Evolutionary conservation across 2,113 vertebrate genomes (phyloP).

Genomic region (Poecilia latipinna): DNA sequence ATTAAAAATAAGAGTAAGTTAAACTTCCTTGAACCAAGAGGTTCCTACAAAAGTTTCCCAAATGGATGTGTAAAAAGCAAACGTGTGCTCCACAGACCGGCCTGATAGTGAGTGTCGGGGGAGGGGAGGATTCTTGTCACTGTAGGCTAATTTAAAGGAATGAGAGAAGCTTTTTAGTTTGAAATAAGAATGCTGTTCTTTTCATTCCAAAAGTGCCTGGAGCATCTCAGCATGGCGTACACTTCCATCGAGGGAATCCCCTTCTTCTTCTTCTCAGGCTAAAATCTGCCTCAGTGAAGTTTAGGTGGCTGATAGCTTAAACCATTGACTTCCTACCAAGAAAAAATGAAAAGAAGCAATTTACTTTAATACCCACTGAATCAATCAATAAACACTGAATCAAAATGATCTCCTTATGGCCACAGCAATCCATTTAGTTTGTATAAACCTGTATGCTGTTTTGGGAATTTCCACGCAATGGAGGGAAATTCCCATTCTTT

Average conservation of each 20-base stretch:
- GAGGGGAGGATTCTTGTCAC: constrained; percentile 16
- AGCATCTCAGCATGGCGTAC: constrained; percentile 53
- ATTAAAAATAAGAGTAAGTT: too few relatives aligned
- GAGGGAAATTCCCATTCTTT: constrained; percentile 82
- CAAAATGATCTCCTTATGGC: constrained; percentile 42
- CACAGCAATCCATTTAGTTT: constrained; percentile 42
- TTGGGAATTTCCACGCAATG: constrained; percentile 77
- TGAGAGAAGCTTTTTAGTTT: constrained; percentile 51
- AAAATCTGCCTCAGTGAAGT: constrained; percentile 14
- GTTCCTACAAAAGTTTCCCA: neutral
- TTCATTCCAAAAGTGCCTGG: constrained; percentile 56
- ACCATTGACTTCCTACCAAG: constrained; percentile 11
- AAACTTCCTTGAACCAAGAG: too few relatives aligned
- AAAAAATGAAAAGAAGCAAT: neutral
- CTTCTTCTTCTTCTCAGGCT: constrained; percentile 24
- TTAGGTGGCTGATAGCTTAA: constrained; percentile 33
- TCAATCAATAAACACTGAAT: constrained; percentile 20
- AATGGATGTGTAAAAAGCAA: constrained; percentile 15
- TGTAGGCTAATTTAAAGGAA: constrained; percentile 49
- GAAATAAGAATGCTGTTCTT: constrained; percentile 66
- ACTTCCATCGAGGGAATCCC: constrained; percentile 50
- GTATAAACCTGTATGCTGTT: constrained; percentile 44
- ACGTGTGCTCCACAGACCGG: constrained; percentile 12
- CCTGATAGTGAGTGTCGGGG: constrained; percentile 47
- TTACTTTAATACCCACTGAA: constrained; percentile 15